Evolutionary conservation across 2,113 vertebrate species (phyloP).

Genomic region (Elachura formosa): DNA sequence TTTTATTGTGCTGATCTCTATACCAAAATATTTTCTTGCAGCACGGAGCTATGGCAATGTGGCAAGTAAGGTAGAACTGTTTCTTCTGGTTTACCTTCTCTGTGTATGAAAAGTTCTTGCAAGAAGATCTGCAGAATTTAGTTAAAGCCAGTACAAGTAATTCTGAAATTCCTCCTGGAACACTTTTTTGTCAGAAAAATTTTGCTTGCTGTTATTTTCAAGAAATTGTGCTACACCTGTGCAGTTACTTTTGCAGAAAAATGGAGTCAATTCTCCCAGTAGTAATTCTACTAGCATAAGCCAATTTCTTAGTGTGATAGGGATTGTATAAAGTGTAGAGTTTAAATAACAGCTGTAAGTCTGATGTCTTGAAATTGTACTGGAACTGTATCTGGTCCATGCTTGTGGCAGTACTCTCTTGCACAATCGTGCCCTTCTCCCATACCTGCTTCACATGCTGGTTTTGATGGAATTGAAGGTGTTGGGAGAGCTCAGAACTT

Average conservation of each 20-base stretch:
- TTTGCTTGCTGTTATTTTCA: not conserved
- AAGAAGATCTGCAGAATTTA: not conserved
- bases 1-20: not conserved
- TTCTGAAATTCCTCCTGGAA: not conserved
- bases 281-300: not conserved
- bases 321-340: not conserved
- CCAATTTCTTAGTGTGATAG: not conserved
- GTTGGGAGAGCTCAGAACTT: not conserved
- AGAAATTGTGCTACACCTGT: not conserved
- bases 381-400: not conserved
- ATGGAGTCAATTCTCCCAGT: not conserved
- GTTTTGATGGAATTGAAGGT: not conserved
- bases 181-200: not conserved
- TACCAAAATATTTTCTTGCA: not conserved
- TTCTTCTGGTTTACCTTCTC: not conserved
- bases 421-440: not conserved
- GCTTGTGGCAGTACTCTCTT: not conserved
- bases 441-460: not conserved
- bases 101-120: not conserved
- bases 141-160: not conserved
- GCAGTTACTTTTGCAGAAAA: not conserved
- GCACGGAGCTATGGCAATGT: not conserved
- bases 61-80: not conserved
- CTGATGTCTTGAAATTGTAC: not conserved
- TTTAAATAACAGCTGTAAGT: not conserved